Base-by-base conservation (phyloP, 2,113 vertebrate species). In the Lontra canadensis region DNA sequence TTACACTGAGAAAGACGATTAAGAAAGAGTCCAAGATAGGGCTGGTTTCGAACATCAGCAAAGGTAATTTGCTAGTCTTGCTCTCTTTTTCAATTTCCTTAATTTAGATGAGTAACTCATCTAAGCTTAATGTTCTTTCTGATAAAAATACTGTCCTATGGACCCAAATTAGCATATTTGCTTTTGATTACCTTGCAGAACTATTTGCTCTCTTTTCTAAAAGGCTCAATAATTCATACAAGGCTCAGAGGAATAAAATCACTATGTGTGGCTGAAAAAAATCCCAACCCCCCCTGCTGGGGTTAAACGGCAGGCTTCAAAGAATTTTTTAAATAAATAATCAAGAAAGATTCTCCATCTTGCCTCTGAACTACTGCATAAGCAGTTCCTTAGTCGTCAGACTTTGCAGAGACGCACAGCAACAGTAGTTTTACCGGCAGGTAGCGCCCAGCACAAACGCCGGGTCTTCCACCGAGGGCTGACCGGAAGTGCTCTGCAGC, bases 121-220 rank as follows among this genome's bases (percentile, higher is more conserved):
- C 78, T 87, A 73, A 92, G 57, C 49, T 93, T 80, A 97, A 97
- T 94, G 67, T 92, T 96, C 90, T 88, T 95, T 94, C 81, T 86
- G 90, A 88, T 95, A 84, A 96, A 97, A 97, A 95, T 78, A 97
- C 89, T 87, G 63, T 97, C 57, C 59, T 93, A 44, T 76, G 94
- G 88, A 63, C 36, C 79, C 91, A 97, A 71, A 98, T 97, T 98
- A 97, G 73, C 74, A 95, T 94, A 89, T 93, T 95, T 97, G 79
- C 96, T 97, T 97, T 90, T 96, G 97, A 98, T 97, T 97, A 98
- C 59, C 74, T 96, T 94, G 88, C 92, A 97, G 90, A 97, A 93
- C 55, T 95, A 79, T 97, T 98, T 97, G 95, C 76, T 94, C 82
- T 83, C 96, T 82, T 96, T 95, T 93, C 90, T 93, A 67, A 96